Evolutionary conservation across 2,797 vertebrate genomes (phyloP).

Genomic region (Cichlasoma orientale): DNA sequence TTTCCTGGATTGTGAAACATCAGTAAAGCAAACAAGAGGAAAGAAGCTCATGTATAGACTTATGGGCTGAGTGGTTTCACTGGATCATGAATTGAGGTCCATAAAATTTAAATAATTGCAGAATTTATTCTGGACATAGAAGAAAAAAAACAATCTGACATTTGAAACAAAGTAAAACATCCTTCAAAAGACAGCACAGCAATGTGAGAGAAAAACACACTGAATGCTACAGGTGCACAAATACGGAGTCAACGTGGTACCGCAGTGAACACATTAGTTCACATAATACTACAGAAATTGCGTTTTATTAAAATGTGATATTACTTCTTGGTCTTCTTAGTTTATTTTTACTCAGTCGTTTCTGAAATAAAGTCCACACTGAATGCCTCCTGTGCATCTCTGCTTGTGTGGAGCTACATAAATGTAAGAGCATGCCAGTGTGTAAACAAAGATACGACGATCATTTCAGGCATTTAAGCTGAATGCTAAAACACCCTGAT

Average conservation of each 20-base stretch:
- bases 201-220: constrained; percentile 15
- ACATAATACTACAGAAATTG: background rate
- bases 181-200: background rate
- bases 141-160: constrained; percentile 25
- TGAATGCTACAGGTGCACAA: constrained; percentile 1
- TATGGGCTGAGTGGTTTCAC: background rate
- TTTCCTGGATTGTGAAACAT: background rate
- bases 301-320: background rate
- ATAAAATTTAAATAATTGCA: constrained; percentile 3
- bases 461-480: background rate
- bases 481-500: constrained; percentile 26
- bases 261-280: background rate
- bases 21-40: background rate
- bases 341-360: background rate
- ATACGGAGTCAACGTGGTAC: background rate
- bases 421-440: background rate
- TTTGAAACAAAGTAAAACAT: constrained; percentile 14
- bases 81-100: background rate
- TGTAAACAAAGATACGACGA: constrained; percentile 13
- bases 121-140: constrained; percentile 51
- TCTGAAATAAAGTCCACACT: background rate
- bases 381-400: constrained; percentile 1
- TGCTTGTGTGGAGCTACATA: background rate
- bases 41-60: background rate
- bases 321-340: fast-evolving